Base-by-base conservation (phyloP, 2,888 invertebrate species). In the Metellina segmentata region DNA sequence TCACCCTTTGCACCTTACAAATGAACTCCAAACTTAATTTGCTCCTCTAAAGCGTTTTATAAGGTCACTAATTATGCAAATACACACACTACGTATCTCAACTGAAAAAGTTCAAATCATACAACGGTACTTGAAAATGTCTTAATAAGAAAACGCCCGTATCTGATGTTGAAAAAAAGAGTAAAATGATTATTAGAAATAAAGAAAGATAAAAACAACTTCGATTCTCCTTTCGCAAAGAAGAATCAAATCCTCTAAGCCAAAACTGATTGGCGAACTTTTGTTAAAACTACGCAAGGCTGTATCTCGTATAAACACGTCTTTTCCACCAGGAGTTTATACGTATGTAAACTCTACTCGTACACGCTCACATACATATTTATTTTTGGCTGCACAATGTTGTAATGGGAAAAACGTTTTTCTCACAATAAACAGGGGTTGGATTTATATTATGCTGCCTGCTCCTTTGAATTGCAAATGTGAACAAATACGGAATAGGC, bases 391-490 rank as follows among this genome's bases (percentile, higher is more conserved):
- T 74, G 83, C 74, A 83, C 74, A 74, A 74, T 74, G 19, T 53
- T 20, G 72, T 83, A 83, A 83, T 83, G 83, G 83, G 74, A 48
- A 74, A 82, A 83, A 72, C 74, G 74, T 83, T 83, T 83, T 83
- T 83, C 83, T 61, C 61, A 83, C 83, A 83, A 83, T 83, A 83
- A 72, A 20, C 6, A 16, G 53, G 52, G 9, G 74, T 20, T 74
- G 72, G 87, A 53, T 87, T 81, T 79, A 79, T 72, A 79, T 69
- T 87, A 87, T 71, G 70, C 34, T 70, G 53, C 11, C 51, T n/a
- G 75, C 61, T 81, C 72, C 20, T 82, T 89, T 82, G 89, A 69
- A 89, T 77, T 89, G 89, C 82, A 89, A 89, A 89, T 71, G 75
- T 16, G 82, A 81, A 49, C 70, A 52, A 77, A 81, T 51, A 70